Evolutionary conservation across 2,797 vertebrate species (phyloP), one percentile per base, ranked within the genome.

Genomic region (Rallus crepitans): DNA sequence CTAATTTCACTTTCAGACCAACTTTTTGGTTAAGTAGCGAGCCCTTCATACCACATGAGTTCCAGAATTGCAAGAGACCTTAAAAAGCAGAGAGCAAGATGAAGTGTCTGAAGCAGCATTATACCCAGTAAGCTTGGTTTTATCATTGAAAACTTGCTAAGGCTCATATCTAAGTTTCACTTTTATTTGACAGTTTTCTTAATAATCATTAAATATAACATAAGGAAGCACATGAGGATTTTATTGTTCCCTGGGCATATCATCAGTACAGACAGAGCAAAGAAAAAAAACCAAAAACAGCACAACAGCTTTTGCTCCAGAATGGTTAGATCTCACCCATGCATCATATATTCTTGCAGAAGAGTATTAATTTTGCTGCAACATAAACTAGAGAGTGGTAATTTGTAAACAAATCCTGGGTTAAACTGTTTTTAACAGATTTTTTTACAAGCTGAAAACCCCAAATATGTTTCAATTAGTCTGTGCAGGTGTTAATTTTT

Each of bases 401-500:
- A 72, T 88, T 60, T 0, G 0, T 53, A 88, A 94, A 57, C 16
- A 75, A 89, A 84, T 3, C 3, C 35, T 63, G 21, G 11, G 28
- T 57, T 85, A 80, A 91, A 75, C 5, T 37, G 5, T 15, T 56
- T 81, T 61, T 81, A 81, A 63, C 4, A 56, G 30, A 79, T 20
- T 7, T 15, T 70, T 87, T 68, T 68, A 31, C 17, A 48, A 59
- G 14, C 6, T 72, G 24, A 83, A 91, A 81, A n/a, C 2, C 7
- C 19, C 14, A 45, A 52, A 65, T 64, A 64, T 8, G 15, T 80
- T 81, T 79, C 82, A 63, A 17, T 73, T 42, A 37, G 31, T 72
- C 80, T 70, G 47, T 87, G 66, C 56, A 90, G 56, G 20, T 89
- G 55, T 56, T 87, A 81, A 85, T 68, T 94, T 87, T 87, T 81